A percentile compares a stretch with the other conserved stretches of the same genome.
phyloP scores from a whole-genome alignment of 2,797 vertebrate genomes.

The Chelon auratus region DNA sequence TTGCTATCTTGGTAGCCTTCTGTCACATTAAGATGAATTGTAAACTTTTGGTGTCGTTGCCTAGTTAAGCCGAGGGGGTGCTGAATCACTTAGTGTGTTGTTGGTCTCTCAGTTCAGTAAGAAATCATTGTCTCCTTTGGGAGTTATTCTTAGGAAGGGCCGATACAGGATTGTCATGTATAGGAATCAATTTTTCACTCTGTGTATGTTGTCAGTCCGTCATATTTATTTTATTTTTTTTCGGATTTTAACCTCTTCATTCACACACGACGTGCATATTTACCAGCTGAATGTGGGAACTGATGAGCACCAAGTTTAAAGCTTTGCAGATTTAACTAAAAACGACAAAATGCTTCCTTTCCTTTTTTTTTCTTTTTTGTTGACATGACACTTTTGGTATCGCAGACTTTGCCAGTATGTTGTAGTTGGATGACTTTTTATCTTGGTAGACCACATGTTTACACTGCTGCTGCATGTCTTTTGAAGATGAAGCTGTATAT shows the following conservation, averaged over 20 bases:
- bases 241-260: slow-evolving; percentile 52
- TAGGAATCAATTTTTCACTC: slow-evolving; percentile 52
- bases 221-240: slow-evolving; percentile 70
- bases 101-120: slow-evolving; percentile 29
- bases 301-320: slow-evolving; percentile 32
- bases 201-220: slow-evolving; percentile 69
- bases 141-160: slow-evolving; percentile 21
- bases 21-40: slow-evolving; percentile 20
- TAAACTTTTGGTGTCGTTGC: slow-evolving; percentile 23
- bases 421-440: slow-evolving; percentile 68
- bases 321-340: slow-evolving; percentile 45
- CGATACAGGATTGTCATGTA: slow-evolving; percentile 5
- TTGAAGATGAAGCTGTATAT: slow-evolving; percentile 76
- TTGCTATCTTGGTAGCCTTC: slow-evolving; percentile 23
- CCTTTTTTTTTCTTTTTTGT: slow-evolving; percentile 27
- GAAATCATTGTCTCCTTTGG: slow-evolving; percentile 11
- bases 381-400: slow-evolving; percentile 47
- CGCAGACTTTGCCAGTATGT: slow-evolving; percentile 51
- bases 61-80: slow-evolving; percentile 7
- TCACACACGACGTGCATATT: slow-evolving; percentile 40
- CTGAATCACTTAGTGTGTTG: background rate
- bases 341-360: slow-evolving; percentile 42
- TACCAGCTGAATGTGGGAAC: slow-evolving; percentile 35
- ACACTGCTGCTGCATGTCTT: slow-evolving; percentile 79
- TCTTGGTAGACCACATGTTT: slow-evolving; percentile 72